phyloP scores from a whole-genome alignment of 2,113 vertebrate genomes.

The Cygnus buccinator region DNA sequence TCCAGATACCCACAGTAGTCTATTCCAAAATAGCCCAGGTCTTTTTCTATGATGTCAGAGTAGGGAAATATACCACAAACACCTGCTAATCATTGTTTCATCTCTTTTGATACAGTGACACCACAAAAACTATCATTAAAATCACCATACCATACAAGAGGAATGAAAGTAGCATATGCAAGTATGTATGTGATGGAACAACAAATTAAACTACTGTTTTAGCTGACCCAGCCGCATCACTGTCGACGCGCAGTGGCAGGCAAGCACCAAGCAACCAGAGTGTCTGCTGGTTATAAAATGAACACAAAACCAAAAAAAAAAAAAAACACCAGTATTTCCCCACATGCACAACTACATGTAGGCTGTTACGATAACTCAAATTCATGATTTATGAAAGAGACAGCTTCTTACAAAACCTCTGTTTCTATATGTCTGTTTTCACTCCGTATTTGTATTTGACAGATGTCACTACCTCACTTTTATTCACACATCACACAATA shows the following conservation, averaged over 20 bases:
- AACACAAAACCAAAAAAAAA: background rate
- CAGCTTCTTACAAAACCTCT: background rate
- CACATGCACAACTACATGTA: background rate
- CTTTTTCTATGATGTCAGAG: no score
- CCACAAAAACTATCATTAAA: background rate
- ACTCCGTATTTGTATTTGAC: constrained; percentile 45
- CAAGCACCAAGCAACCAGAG: background rate
- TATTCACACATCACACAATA: constrained; percentile 24
- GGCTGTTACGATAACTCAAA: background rate
- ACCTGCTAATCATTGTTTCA: background rate
- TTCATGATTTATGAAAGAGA: background rate
- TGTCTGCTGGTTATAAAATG: background rate
- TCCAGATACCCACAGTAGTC: background rate
- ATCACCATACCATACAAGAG: background rate
- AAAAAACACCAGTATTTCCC: no score
- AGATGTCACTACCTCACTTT: constrained; percentile 40
- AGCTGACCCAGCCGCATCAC: background rate
- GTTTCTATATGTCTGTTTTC: constrained; percentile 31
- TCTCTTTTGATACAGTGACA: background rate
- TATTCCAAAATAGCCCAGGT: background rate
- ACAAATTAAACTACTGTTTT: background rate
- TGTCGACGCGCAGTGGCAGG: background rate
- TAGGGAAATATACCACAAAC: background rate
- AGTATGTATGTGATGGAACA: background rate
- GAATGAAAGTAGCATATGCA: background rate